phyloP scores from a whole-genome alignment of 2,888 invertebrate genomes.

The Scaptomyza tumidula region DNA sequence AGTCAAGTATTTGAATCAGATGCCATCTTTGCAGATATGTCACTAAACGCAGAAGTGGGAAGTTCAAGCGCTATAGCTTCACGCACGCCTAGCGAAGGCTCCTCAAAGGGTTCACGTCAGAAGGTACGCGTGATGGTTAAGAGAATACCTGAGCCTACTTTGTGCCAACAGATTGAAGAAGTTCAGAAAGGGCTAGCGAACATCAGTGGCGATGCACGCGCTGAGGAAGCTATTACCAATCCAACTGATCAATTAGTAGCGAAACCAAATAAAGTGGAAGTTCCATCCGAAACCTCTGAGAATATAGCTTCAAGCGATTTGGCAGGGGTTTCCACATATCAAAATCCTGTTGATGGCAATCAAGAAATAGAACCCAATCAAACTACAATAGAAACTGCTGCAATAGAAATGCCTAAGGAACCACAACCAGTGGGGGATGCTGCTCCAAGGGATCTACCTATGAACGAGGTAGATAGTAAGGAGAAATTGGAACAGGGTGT shows the following conservation, averaged over 20 bases:
- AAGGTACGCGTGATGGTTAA: slow-evolving; percentile 25
- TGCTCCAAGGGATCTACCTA: neutral
- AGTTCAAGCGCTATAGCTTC: neutral
- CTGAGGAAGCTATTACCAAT: neutral
- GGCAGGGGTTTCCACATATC: neutral
- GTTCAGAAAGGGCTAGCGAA: neutral
- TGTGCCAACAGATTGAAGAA: neutral
- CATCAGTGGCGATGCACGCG: neutral
- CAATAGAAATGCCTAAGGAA: neutral
- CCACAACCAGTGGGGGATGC: neutral
- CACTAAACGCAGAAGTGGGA: neutral
- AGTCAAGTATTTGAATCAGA: neutral
- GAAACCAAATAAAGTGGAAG: neutral
- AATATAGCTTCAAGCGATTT: neutral
- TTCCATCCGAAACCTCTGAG: neutral
- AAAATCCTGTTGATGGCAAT: neutral
- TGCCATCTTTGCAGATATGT: neutral
- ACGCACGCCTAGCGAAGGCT: slow-evolving; percentile 3
- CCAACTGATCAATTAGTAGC: neutral
- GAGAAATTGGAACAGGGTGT: neutral
- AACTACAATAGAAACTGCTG: neutral
- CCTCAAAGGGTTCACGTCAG: slow-evolving; percentile 2
- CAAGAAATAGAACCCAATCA: neutral
- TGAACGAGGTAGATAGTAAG: neutral
- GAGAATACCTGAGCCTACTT: neutral